These are phyloP conservation scores for Apotomis betuletana DNA, from an alignment of 2,888 invertebrate species.

Conservation along the genomic window DNA sequence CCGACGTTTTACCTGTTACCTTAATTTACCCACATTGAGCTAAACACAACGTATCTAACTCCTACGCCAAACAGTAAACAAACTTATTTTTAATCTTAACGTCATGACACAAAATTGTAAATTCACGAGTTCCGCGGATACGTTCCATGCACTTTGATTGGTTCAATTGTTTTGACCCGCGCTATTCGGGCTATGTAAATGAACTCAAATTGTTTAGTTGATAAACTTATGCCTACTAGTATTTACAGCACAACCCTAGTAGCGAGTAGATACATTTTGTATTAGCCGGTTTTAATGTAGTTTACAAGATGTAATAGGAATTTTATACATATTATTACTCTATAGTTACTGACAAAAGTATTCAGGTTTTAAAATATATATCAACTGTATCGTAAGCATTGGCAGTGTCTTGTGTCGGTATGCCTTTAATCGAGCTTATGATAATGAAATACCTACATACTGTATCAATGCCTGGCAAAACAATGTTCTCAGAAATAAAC, in stretches of 20 bases:
- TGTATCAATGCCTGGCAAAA: slow-evolving; percentile 29
- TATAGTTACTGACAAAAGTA: slow-evolving; percentile 6
- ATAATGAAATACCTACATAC: slow-evolving; percentile 23
- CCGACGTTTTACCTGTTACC: neutral
- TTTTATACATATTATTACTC: slow-evolving; percentile 22
- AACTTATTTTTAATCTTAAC: neutral
- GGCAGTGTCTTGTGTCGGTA: slow-evolving; percentile 46
- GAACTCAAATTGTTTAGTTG: slow-evolving; percentile 18
- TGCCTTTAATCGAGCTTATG: slow-evolving; percentile 66
- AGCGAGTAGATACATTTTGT: slow-evolving; percentile 22
- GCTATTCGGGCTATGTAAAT: slow-evolving; percentile 25
- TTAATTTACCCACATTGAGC: slow-evolving; percentile 1
- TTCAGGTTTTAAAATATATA: slow-evolving; percentile 11
- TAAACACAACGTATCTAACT: slow-evolving; percentile 10
- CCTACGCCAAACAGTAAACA: slow-evolving; percentile 6
- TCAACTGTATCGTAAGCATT: slow-evolving; percentile 11
- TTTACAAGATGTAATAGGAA: slow-evolving; percentile 7
- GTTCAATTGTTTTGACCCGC: slow-evolving; percentile 37
- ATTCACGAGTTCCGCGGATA: neutral
- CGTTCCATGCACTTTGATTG: slow-evolving; percentile 26
- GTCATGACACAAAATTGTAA: neutral
- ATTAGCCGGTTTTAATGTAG: slow-evolving; percentile 27
- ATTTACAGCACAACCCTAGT: slow-evolving; percentile 20
- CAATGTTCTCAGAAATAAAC: slow-evolving; percentile 40
- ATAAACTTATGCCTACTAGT: slow-evolving; percentile 17